Evolutionary conservation across 2,888 invertebrate genomes (phyloP).

Genomic region (Apoderus coryli): DNA sequence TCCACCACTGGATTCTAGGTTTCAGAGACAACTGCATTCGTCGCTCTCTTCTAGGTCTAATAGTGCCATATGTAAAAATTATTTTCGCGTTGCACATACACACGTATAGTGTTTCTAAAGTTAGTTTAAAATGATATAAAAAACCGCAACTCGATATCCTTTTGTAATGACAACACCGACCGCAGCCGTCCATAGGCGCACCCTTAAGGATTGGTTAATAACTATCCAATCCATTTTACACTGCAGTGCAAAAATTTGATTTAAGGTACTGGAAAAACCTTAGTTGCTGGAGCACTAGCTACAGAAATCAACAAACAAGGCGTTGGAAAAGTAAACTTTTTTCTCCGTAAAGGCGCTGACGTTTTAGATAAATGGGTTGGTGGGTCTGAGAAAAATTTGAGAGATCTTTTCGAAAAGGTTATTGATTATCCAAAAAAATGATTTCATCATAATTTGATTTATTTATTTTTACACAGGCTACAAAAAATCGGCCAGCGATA

Average conservation of each 20-base stretch:
- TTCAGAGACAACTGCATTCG: too few relatives aligned
- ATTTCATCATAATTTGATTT: conserved; percentile 1
- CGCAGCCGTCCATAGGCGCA: too few relatives aligned
- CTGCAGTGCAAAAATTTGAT: background rate
- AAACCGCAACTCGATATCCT: too few relatives aligned
- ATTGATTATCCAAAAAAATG: conserved; percentile 1
- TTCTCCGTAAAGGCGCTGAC: conserved; percentile 30
- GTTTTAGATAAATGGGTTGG: conserved; percentile 32
- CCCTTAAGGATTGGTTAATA: too few relatives aligned
- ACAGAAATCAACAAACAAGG: conserved; percentile 28
- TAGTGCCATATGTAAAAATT: too few relatives aligned
- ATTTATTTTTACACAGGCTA: conserved; percentile 39
- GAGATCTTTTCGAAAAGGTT: conserved; percentile 28
- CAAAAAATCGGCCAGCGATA: conserved; percentile 57
- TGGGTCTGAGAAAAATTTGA: conserved; percentile 30
- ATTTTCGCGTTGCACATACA: too few relatives aligned
- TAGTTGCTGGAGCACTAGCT: conserved; percentile 30
- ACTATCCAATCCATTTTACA: too few relatives aligned
- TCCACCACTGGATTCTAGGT: too few relatives aligned
- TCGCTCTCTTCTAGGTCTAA: too few relatives aligned
- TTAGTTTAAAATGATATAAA: too few relatives aligned
- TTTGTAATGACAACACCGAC: too few relatives aligned
- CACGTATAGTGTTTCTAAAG: too few relatives aligned
- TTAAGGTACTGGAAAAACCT: conserved; percentile 30
- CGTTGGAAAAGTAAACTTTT: conserved; percentile 28